Evolutionary conservation across 2,797 vertebrate species (phyloP), one percentile per base, ranked within the genome.

Genomic region (Rhinogobio ventralis): DNA sequence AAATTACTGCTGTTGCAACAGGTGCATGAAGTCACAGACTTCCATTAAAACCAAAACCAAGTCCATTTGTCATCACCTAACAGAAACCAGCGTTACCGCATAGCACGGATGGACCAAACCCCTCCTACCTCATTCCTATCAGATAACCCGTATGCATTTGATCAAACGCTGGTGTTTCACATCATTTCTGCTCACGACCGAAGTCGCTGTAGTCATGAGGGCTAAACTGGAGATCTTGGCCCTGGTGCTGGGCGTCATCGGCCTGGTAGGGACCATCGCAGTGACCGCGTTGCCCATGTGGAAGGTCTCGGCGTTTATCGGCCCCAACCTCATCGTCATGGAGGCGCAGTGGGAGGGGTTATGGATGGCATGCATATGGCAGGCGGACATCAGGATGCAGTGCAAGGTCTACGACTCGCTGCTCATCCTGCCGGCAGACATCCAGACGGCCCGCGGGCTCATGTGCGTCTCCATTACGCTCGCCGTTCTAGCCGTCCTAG

Each of bases 391-490:
- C 49, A 75, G 46, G 20, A 95, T 96, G 93, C 95, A 96, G 69
- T 96, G 95, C 91, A 95, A 95, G 87, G 86, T 96, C 77, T 95
- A 86, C 17, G 73, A 86, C 85, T 88, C 87, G 2, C 25, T 86
- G 73, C 87, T 88, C 11, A 60, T 83, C 42, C 81, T 87, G 4
- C 86, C 83, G 3, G 66, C 20, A 7, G 86, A 89, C 49, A 57
- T 86, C 39, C 88, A 89, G 86, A 68, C 85, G 0, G 83, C 86
- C n/a, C 75, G 84, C 7, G 84, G 74, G 8, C 83, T 86, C 51
- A 68, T 86, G 66, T 82, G 82, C 7, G 6, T 69, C 15, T 73
- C 77, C 49, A 42, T 82, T 13, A 0, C 13, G 8, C 53, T 84
- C 53, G 17, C 45, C 33, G 2, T 72, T 6, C 2, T 77, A 14